Conservation (phyloP, 2,888 invertebrate genomes). For the Lithophane socia region DNA sequence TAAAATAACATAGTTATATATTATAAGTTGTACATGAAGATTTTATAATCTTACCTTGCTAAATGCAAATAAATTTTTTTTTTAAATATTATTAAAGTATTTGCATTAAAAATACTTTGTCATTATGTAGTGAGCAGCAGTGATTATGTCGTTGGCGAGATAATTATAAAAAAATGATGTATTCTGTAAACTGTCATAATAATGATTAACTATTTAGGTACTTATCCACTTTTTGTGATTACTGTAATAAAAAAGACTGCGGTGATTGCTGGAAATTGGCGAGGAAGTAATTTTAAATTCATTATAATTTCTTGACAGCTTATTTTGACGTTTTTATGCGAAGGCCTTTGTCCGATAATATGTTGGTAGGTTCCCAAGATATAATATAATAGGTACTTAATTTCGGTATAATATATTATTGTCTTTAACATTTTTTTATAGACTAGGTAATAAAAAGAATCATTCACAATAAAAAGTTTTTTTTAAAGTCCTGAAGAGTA, state of each 20-base stretch:
- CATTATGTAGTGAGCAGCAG: background rate
- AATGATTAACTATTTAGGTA: conserved; percentile 27
- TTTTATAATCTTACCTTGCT: background rate
- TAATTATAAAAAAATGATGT: background rate
- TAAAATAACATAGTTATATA: background rate
- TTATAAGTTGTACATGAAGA: background rate
- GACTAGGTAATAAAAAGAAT: background rate
- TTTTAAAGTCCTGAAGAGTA: background rate
- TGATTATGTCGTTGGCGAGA: background rate
- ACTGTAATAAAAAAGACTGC: conserved; percentile 28
- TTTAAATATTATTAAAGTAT: background rate
- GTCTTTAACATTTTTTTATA: background rate
- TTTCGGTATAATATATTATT: background rate
- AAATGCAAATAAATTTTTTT: background rate
- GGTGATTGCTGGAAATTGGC: conserved; percentile 33
- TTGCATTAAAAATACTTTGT: background rate
- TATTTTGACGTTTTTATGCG: conserved; percentile 5
- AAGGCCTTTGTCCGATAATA: background rate
- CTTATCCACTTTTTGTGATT: conserved; percentile 31
- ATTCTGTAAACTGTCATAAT: conserved; percentile 14
- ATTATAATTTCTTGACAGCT: conserved; percentile 31
- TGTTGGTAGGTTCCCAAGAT: background rate
- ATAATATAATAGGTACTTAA: background rate
- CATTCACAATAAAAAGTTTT: background rate
- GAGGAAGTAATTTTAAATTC: conserved; percentile 43